phyloP scores from a whole-genome alignment of 1,140 invertebrate genomes.

The Propsilocerus akamusi region DNA sequence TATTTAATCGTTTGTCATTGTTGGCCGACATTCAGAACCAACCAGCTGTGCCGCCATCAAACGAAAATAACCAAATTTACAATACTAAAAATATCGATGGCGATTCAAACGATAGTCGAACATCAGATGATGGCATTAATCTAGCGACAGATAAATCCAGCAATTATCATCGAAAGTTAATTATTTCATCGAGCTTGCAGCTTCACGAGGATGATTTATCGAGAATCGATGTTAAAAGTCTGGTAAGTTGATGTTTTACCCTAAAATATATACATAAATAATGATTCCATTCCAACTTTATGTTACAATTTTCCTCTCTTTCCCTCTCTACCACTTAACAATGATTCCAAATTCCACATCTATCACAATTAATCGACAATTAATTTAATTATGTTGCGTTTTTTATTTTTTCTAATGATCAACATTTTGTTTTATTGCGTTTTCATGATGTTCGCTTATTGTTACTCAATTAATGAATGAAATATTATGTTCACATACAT shows the following conservation, averaged over 20 bases:
- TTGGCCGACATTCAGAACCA: slow-evolving; percentile 14
- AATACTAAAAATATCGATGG: slow-evolving; percentile 24
- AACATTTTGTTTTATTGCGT: not conserved
- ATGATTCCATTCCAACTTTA: slow-evolving; percentile 8
- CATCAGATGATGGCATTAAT: slow-evolving; percentile 8
- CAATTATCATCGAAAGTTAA: not conserved
- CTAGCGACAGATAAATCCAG: slow-evolving; percentile 14
- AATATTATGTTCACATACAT: too few relatives aligned
- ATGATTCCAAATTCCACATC: too few relatives aligned
- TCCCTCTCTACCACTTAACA: too few relatives aligned
- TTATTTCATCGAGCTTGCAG: slow-evolving; percentile 17
- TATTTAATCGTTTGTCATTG: slow-evolving; percentile 6
- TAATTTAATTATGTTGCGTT: not conserved
- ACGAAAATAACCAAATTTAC: slow-evolving; percentile 21
- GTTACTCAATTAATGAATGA: too few relatives aligned
- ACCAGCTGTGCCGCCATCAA: slow-evolving; percentile 19
- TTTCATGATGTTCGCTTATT: too few relatives aligned
- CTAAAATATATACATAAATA: slow-evolving; percentile 16
- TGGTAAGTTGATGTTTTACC: slow-evolving; percentile 22
- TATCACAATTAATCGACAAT: not conserved
- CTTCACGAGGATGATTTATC: slow-evolving; percentile 28
- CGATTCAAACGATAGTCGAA: slow-evolving; percentile 18
- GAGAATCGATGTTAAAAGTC: slow-evolving; percentile 32
- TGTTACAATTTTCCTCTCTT: not conserved
- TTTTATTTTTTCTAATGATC: not conserved